Base-by-base conservation (phyloP, 2,797 vertebrate genomes). In the Nasua narica region DNA sequence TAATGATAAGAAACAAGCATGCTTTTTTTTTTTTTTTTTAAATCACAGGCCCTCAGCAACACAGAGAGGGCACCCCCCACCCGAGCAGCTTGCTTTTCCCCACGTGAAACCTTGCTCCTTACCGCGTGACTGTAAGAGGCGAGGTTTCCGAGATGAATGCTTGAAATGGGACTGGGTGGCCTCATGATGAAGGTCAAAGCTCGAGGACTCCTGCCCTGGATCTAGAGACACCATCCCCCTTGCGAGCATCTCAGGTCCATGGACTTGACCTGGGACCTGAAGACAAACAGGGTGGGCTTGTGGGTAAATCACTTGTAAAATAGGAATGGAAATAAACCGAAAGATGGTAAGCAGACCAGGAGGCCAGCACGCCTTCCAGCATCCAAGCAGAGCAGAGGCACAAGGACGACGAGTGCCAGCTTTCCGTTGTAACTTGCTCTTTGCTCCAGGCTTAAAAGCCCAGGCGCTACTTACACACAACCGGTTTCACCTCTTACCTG, bases 191-290 rank as follows among this genome's bases (percentile, higher is more conserved):
- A 98, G 78, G 70, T 97, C 97, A 95, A 97, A 98, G 62, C 94
- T 96, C 0, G 97, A 94, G 29, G 98, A 97, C 74, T 98, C 98
- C 81, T 96, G 98, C 50, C 91, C 86, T 56, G 96, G 89, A 93
- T 97, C 97, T 95, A 98, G 77, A 90, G 97, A 95, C 19, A 97
- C 95, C 90, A 98, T 76, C 3, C 97, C 98, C 25, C 97, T 96
- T 84, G 98, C 89, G 0, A 98, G 96, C 98, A 98, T 98, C 96
- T 98, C 98, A 88, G 97, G 98, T 65, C 96, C 98, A 90, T 98
- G 98, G 79, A 98, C 98, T 90, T 97, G 98, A 90, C 97, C 97
- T 13, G 98, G 98, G 40, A 98, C 97, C 98, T 98, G 43, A 76
- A 16, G 87, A 95, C 40, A 96, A 78, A 90, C 4, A 89, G 56